Base-by-base conservation (phyloP, 2,113 vertebrate species). In the Tenrec ecaudatus region DNA sequence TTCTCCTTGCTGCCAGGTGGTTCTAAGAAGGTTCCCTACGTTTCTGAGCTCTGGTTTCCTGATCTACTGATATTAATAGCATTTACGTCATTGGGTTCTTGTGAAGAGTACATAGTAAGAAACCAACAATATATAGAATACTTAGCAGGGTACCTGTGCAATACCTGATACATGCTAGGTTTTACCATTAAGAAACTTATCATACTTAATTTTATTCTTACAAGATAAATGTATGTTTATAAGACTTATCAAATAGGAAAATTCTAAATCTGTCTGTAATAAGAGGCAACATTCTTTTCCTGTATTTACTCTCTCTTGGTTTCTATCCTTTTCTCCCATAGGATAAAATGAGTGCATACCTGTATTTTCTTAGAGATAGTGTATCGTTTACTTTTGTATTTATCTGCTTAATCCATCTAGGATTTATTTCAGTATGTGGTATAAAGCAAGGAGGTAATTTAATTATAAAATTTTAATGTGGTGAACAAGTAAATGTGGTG, bases 271-370 rank as follows among this genome's bases (percentile, higher is more conserved):
- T 19, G 9, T 66, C 14, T 58, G 43, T 38, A 86, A 5, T 86
- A 64, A 47, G 22, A 86, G 43, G 19, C 2, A 89, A 75, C 20
- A 23, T 31, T 22, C 31, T 90, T 86, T 83, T 82, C 6, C 53
- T 82, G 82, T 80, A 33, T 68, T 31, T 68, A 27, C 71, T 86
- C 68, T 91, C 64, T 78, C n/a, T 75, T 91, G 77, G n/a, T 40
- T 53, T 88, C 84, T 64, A 47, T 75, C 40, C 71, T 86, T 88
- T 20, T 75, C 73, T 9, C 60, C 53, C 14, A 38, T 66, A 11
- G 71, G 33, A 69, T 57, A 92, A 1, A 25, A 88, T 27, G 64
- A 82, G 16, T 33, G 83, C 36, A 31, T 7, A 81, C 12, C 14
- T 71, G n/a, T 12, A 47, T 69, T 69, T 86, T 62, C 12, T 89